Percentiles rank a stretch among this genome's conserved stretches.
Evolutionary conservation across 2,888 invertebrate genomes (phyloP).

Genomic region (Agrochola litura): DNA sequence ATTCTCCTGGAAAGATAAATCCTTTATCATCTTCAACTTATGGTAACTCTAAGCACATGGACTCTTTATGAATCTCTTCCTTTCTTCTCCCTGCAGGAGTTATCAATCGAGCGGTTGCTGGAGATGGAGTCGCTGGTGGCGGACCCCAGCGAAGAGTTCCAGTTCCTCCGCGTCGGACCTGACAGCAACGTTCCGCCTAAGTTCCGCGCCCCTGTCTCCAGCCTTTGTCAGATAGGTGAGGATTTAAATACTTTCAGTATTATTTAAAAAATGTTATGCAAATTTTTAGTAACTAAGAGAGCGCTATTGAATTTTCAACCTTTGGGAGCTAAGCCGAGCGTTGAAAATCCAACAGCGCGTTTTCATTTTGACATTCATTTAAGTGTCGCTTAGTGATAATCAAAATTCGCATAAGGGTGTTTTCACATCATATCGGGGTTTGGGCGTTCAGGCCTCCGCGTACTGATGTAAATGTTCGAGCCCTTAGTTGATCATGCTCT

Average conservation of each 20-base stretch:
- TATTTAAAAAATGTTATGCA: no score
- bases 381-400: neutral
- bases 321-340: neutral
- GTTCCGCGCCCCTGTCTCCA: slow-evolving; percentile 88
- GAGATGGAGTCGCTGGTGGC: slow-evolving; percentile 94
- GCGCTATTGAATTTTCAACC: neutral
- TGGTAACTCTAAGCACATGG: neutral
- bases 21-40: neutral
- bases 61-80: slow-evolving; percentile 17
- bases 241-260: neutral
- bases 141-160: slow-evolving; percentile 87
- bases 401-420: neutral
- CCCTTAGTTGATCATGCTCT: neutral
- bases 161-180: slow-evolving; percentile 90
- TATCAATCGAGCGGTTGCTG: slow-evolving; percentile 97
- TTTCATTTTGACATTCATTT: neutral
- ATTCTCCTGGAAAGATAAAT: neutral
- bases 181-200: slow-evolving; percentile 91
- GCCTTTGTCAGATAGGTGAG: slow-evolving; percentile 88
- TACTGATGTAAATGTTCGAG: neutral
- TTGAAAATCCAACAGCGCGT: neutral
- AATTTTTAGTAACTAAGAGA: no score
- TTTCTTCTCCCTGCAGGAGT: slow-evolving; percentile 91
- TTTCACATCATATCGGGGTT: neutral
- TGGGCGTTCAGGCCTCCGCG: neutral